phyloP scores from a whole-genome alignment of 1,140 invertebrate genomes.

The Onthophagus taurus region DNA sequence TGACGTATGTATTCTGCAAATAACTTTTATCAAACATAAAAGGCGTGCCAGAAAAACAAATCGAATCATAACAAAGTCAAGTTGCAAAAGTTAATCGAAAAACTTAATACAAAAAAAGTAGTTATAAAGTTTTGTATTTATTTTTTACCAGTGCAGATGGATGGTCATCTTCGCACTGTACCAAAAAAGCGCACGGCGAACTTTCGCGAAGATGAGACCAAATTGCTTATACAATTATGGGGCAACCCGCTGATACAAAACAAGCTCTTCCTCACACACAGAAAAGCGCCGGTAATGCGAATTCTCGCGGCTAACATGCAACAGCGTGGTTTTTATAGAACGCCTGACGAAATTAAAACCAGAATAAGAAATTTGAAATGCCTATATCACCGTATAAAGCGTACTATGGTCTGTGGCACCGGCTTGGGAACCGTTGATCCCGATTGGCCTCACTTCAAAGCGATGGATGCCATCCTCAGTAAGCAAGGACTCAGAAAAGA shows the following conservation, averaged over 20 bases:
- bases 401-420: slow-evolving; percentile 39
- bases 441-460: slow-evolving; percentile 46
- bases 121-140: no score
- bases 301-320: slow-evolving; percentile 45
- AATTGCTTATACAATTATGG: slow-evolving; percentile 45
- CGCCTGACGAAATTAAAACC: slow-evolving; percentile 46
- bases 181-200: slow-evolving; percentile 40
- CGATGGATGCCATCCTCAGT: slow-evolving; percentile 46
- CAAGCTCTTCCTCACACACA: slow-evolving; percentile 44
- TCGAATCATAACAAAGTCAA: no score
- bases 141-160: no score
- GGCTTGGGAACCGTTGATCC: slow-evolving; percentile 39
- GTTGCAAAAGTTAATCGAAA: no score
- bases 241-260: slow-evolving; percentile 45
- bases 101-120: no score
- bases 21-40: no score
- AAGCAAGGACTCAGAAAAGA: slow-evolving; percentile 28
- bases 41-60: no score
- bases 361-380: slow-evolving; percentile 47
- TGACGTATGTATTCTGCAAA: no score
- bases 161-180: slow-evolving; percentile 23
- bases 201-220: slow-evolving; percentile 47
- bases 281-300: slow-evolving; percentile 46
- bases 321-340: slow-evolving; percentile 45
- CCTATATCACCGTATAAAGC: slow-evolving; percentile 46